A percentile compares a stretch with the other conserved stretches of the same genome.
phyloP scores from a whole-genome alignment of 2,888 invertebrate genomes.

The Platyscelio sp. region DNA sequence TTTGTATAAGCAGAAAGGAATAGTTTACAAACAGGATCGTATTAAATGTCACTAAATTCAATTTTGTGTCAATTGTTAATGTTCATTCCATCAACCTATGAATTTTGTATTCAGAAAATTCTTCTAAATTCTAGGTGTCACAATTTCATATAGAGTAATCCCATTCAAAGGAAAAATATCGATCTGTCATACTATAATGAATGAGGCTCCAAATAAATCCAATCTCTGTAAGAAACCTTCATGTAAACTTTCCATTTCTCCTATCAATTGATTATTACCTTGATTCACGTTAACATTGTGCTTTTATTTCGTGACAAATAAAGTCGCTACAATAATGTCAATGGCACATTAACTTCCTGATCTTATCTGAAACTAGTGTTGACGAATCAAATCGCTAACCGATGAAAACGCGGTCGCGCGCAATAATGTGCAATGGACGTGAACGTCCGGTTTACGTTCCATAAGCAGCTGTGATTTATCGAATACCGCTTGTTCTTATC shows the following conservation, averaged over 20 bases:
- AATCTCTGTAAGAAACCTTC: conserved; percentile 11
- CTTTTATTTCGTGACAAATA: conserved; percentile 8
- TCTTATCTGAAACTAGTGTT: conserved; percentile 51
- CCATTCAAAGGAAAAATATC: too few relatives aligned
- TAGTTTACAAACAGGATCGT: too few relatives aligned
- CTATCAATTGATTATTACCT: conserved; percentile 7
- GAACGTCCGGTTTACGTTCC: conserved; percentile 68
- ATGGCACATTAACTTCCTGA: conserved; percentile 60
- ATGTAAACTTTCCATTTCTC: neutral
- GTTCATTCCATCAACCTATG: too few relatives aligned
- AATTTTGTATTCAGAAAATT: too few relatives aligned
- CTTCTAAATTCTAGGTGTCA: too few relatives aligned
- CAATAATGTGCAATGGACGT: conserved; percentile 52
- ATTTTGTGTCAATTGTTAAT: too few relatives aligned
- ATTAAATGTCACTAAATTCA: too few relatives aligned
- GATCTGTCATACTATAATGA: too few relatives aligned
- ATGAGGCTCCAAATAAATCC: neutral
- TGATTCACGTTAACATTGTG: conserved; percentile 7
- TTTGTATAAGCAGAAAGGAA: too few relatives aligned
- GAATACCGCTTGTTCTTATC: conserved; percentile 58
- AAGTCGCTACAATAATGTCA: conserved; percentile 29
- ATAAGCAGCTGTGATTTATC: conserved; percentile 70
- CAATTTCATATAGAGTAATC: too few relatives aligned
- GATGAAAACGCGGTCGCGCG: conserved; percentile 32
- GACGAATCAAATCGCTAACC: conserved; percentile 54